Percentiles rank a stretch among this genome's conserved stretches.
These are phyloP conservation scores for Drosophila kepulauana DNA, from an alignment of 1,140 invertebrate species.

Conservation along the genomic window DNA sequence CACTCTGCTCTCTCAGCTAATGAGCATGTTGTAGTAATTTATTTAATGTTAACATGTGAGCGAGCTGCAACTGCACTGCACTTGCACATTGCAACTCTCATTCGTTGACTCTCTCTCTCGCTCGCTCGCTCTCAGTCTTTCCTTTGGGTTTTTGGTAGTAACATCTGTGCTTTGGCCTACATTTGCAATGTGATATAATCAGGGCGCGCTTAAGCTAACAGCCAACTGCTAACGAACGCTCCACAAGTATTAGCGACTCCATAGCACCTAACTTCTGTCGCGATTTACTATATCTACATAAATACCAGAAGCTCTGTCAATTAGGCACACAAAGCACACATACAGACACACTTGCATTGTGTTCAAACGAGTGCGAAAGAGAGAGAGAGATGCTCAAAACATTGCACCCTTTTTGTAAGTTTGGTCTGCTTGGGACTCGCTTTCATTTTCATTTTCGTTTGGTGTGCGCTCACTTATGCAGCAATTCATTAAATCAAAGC, in stretches of 20 bases:
- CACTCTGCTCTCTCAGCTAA: conserved; percentile 13
- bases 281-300: conserved; percentile 28
- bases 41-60: conserved; percentile 40
- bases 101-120: conserved; percentile 3
- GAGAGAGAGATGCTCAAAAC: conserved; percentile 26
- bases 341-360: conserved; percentile 25
- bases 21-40: conserved; percentile 47
- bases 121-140: conserved; percentile 4
- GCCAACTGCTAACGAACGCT: conserved; percentile 48
- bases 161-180: conserved; percentile 81
- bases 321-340: conserved; percentile 35
- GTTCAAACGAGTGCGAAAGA: not conserved
- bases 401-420: conserved; percentile 44
- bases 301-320: conserved; percentile 53
- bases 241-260: conserved; percentile 66
- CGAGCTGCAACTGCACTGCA: conserved; percentile 24
- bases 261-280: conserved; percentile 21
- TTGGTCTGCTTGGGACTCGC: conserved; percentile 21
- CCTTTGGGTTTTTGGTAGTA: conserved; percentile 31
- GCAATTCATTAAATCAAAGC: conserved; percentile 44
- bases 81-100: conserved; percentile 23
- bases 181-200: conserved; percentile 84
- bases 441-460: conserved; percentile 46
- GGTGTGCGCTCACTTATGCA: conserved; percentile 30
- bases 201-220: conserved; percentile 71